These are phyloP conservation scores for Homalodisca vitripennis DNA, from an alignment of 1,140 invertebrate species.

Conservation along the genomic window DNA sequence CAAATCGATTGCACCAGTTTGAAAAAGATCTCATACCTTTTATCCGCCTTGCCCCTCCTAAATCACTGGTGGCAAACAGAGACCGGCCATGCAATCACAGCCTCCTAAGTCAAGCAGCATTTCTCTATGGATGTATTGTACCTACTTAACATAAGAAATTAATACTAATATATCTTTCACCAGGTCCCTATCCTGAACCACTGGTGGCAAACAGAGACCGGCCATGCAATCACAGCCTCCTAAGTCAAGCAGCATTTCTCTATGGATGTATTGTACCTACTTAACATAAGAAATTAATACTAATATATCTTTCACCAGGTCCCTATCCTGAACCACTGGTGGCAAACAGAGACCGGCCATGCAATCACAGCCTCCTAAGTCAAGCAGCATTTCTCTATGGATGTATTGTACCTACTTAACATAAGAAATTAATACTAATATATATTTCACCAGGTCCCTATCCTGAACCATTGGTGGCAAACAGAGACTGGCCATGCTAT, in stretches of 20 bases:
- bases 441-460: slow-evolving; percentile 63
- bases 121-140: no score
- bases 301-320: no score
- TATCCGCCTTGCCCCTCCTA: slow-evolving; percentile 80
- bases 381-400: slow-evolving; percentile 67
- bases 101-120: slow-evolving; percentile 75
- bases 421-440: no score
- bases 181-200: slow-evolving; percentile 84
- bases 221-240: slow-evolving; percentile 82
- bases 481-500: slow-evolving; percentile 91
- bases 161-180: no score
- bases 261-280: no score
- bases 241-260: slow-evolving; percentile 73
- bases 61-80: slow-evolving; percentile 99
- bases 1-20: no score
- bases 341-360: slow-evolving; percentile 94
- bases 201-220: slow-evolving; percentile 97
- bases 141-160: no score
- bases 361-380: slow-evolving; percentile 81
- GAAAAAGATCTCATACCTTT: no score
- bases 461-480: slow-evolving; percentile 96
- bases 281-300: no score
- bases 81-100: slow-evolving; percentile 86
- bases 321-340: slow-evolving; percentile 92
- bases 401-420: no score